Evolutionary conservation across 1,140 invertebrate genomes (phyloP).

Genomic region (Nymphalis io): DNA sequence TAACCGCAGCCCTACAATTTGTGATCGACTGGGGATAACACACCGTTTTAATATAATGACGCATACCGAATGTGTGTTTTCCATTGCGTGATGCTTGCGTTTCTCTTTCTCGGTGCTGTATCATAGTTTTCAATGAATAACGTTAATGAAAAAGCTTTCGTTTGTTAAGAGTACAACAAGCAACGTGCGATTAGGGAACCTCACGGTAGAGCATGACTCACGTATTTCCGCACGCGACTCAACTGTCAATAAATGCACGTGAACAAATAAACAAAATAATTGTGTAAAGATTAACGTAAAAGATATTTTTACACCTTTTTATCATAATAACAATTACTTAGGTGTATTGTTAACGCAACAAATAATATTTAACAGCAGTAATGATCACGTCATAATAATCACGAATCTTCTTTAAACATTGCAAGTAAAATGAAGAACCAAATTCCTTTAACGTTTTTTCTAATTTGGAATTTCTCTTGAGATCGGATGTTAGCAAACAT

Average conservation of each 20-base stretch:
- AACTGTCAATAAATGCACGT: conserved; percentile 53
- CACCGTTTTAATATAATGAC: conserved; percentile 26
- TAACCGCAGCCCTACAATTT: conserved; percentile 46
- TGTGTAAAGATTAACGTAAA: conserved; percentile 14
- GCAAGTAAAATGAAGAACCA: too few species aligned
- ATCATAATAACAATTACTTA: conserved; percentile 14
- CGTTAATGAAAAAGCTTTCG: not conserved
- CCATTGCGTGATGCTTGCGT: conserved; percentile 14
- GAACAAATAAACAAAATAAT: conserved; percentile 33
- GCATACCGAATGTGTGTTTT: conserved; percentile 15
- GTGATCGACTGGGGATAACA: conserved; percentile 41
- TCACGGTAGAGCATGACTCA: conserved; percentile 59
- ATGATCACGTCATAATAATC: too few species aligned
- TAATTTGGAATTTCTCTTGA: too few species aligned
- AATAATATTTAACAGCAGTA: not conserved
- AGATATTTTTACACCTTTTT: conserved; percentile 6
- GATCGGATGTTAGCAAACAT: too few species aligned
- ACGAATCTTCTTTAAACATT: too few species aligned
- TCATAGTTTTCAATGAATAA: conserved; percentile 10
- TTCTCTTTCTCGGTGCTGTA: not conserved
- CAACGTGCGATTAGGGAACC: conserved; percentile 43
- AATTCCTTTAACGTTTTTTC: too few species aligned
- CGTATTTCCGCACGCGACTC: conserved; percentile 60
- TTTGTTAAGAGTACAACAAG: conserved; percentile 11
- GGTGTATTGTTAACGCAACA: not conserved